A percentile compares a stretch with the other conserved stretches of the same genome.
Conservation (phyloP, 2,888 invertebrate genomes). For the Drosophila neutralis region DNA sequence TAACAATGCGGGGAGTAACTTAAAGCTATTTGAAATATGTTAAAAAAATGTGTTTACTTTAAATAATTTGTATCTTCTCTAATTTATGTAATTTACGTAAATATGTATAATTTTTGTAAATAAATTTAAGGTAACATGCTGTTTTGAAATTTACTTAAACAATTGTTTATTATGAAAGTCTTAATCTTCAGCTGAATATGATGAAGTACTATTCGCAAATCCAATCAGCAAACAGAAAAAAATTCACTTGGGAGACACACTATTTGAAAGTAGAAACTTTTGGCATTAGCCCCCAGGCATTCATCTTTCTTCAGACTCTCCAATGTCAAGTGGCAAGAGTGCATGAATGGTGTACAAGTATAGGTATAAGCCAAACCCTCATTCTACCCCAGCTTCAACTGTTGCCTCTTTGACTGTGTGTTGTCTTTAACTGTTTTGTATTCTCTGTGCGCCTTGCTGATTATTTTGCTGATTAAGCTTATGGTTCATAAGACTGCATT, state of each 20-base stretch:
- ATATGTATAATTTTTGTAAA: neutral
- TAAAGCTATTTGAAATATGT: neutral
- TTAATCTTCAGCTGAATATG: neutral
- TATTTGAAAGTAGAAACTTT: constrained; percentile 11
- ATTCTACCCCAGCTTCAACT: constrained; percentile 3
- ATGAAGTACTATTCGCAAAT: constrained; percentile 4
- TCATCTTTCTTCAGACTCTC: constrained; percentile 21
- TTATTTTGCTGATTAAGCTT: constrained; percentile 72
- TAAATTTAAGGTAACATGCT: neutral
- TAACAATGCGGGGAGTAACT: neutral
- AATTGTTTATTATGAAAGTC: neutral
- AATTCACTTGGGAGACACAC: neutral
- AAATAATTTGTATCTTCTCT: neutral
- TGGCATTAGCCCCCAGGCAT: constrained; percentile 6
- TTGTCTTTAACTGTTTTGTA: constrained; percentile 20
- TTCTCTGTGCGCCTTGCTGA: constrained; percentile 47
- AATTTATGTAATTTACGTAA: neutral
- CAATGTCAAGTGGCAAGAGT: constrained; percentile 36
- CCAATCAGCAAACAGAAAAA: constrained; percentile 3
- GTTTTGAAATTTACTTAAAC: neutral
- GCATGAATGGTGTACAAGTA: constrained; percentile 19
- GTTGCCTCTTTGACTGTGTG: constrained; percentile 18
- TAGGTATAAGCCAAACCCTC: constrained; percentile 33
- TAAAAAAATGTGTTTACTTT: neutral
- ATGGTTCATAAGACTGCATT: constrained; percentile 69